phyloP scores from a whole-genome alignment of 2,888 invertebrate species.

The Mesoligia furuncula region DNA sequence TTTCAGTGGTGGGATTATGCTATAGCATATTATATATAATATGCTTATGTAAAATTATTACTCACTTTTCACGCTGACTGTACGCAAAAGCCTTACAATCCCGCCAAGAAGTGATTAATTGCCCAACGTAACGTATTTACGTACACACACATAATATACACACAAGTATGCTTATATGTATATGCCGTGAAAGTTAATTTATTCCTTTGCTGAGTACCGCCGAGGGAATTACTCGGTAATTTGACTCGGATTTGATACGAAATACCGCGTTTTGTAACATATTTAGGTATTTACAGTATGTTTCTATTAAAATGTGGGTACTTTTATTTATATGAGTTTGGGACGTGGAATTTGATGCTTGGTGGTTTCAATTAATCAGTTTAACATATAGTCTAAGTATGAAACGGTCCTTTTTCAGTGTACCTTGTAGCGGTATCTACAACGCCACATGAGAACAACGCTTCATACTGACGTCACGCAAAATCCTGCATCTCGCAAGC shows the following conservation, averaged over 20 bases:
- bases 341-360: neutral
- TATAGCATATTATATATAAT: no score
- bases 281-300: conserved; percentile 24
- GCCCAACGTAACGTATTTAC: conserved; percentile 48
- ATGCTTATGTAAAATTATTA: neutral
- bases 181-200: conserved; percentile 50
- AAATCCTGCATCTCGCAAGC: no score
- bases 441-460: no score
- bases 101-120: conserved; percentile 55
- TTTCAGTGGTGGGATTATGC: no score
- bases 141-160: conserved; percentile 12
- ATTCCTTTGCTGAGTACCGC: conserved; percentile 45
- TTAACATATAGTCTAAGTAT: neutral
- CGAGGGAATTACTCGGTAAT: conserved; percentile 60
- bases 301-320: conserved; percentile 29
- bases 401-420: no score
- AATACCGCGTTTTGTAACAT: conserved; percentile 43
- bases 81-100: conserved; percentile 39
- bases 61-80: conserved; percentile 24
- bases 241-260: conserved; percentile 50
- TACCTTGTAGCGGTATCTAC: no score
- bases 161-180: conserved; percentile 19
- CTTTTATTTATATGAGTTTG: conserved; percentile 6
- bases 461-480: no score
- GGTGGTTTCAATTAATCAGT: neutral